Base-by-base conservation (phyloP, 2,113 vertebrate genomes). In the Paramisgurnus dabryanus region DNA sequence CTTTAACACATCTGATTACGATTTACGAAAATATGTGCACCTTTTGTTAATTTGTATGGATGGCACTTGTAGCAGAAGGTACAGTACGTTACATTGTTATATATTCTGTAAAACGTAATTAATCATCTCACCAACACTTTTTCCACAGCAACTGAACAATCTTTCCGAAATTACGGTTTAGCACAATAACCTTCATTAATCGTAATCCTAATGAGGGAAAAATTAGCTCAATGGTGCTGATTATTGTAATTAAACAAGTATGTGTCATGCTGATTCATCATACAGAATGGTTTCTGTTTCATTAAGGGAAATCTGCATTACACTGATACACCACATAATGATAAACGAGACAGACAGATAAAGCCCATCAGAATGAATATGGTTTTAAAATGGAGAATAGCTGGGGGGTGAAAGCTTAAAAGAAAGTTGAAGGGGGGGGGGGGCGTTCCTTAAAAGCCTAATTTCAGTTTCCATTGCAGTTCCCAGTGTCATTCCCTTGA, bases 401-500 rank as follows among this genome's bases (percentile, higher is more conserved):
- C 60, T 58, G 15, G 80, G 79, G n/a, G 75, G 67, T 66, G 61
- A 68, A 80, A 82, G 76, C 78, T 80, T 88, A 82, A 85, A 82
- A 87, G 73, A 63, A 83, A 83, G 58, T 57, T 50, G 69, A n/a
- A n/a, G n/a, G 50, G 12, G 67, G 79, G 77, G 73, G 74, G 71
- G 80, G 80, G 79, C 22, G 22, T 41, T 73, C 85, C 84, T 87
- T 90, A 87, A 77, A 85, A 89, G 88, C 89, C 82, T 80, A 91
- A 88, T 83, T 87, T 80, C 89, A 86, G 90, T 89, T 93, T 91
- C 91, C 90, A 82, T 83, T 86, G 79, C 90, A 88, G 90, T 88
- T 93, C 90, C 90, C 90, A 82, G 82, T 92, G 92, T 91, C 94
- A 94, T 92, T 81, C 65, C 90, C 49, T 91, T 91, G 87, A 87